A percentile compares a stretch with the other conserved stretches of the same genome.
Evolutionary conservation across 2,113 vertebrate genomes (phyloP).

Genomic region (Oriolus oriolus): DNA sequence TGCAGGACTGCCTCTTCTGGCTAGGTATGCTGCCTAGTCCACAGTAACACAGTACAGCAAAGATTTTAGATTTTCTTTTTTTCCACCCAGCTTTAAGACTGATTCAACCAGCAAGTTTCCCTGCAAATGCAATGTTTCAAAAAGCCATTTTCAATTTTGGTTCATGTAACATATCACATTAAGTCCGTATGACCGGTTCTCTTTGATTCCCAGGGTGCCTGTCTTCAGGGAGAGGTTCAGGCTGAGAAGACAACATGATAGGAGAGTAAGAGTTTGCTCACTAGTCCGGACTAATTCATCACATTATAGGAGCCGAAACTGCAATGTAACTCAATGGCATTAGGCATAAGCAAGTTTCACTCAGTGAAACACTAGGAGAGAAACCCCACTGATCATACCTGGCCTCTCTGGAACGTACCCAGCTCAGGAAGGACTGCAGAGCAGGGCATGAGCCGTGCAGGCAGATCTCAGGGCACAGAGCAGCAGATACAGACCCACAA

Average conservation of each 20-base stretch:
- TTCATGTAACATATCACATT: background rate
- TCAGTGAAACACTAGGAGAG: background rate
- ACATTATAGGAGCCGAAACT: background rate
- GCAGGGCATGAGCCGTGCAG: rapidly evolving
- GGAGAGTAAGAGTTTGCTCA: background rate
- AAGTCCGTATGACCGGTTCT: background rate
- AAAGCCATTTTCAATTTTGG: background rate
- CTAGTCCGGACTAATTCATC: background rate
- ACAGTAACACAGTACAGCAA: background rate
- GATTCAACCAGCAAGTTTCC: background rate
- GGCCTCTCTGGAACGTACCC: rapidly evolving
- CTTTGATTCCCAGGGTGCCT: background rate
- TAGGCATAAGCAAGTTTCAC: background rate
- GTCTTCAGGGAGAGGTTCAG: background rate
- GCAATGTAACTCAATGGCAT: background rate
- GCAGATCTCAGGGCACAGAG: background rate
- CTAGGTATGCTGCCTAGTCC: background rate
- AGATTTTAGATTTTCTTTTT: background rate
- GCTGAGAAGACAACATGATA: background rate
- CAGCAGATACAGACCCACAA: background rate
- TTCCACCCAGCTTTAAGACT: background rate
- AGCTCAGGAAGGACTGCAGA: background rate
- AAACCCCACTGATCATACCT: background rate
- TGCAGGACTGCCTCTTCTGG: background rate
- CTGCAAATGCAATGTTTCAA: background rate